These are phyloP conservation scores for Esox masquinongy DNA, from an alignment of 2,797 vertebrate species.

Conservation along the genomic window DNA sequence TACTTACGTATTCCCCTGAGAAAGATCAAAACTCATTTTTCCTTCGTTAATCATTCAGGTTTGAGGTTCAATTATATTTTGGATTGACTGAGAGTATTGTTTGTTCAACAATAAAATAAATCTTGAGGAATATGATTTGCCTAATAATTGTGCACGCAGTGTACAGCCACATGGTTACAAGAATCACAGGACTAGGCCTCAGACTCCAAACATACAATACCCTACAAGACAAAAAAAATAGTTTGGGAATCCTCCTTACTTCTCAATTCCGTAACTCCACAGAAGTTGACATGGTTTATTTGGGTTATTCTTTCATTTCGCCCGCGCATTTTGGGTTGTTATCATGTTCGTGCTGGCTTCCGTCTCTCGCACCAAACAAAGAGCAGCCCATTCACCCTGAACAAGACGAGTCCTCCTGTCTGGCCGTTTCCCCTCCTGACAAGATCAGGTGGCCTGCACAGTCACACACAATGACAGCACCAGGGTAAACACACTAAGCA, in stretches of 20 bases:
- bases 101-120: too few relatives aligned
- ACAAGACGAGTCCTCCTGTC: slow-evolving; percentile 9
- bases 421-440: background rate
- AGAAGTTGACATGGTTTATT: background rate
- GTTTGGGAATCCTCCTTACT: background rate
- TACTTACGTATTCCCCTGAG: too few relatives aligned
- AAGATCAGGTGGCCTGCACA: background rate
- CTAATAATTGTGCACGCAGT: too few relatives aligned
- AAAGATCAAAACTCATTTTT: too few relatives aligned
- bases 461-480: slow-evolving; percentile 11
- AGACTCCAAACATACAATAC: background rate
- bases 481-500: slow-evolving; percentile 16
- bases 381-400: background rate
- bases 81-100: too few relatives aligned
- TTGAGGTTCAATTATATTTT: too few relatives aligned
- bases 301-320: background rate
- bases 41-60: too few relatives aligned
- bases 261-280: background rate
- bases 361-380: background rate
- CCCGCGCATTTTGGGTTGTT: background rate
- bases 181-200: background rate
- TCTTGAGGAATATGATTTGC: too few relatives aligned
- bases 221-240: background rate
- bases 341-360: background rate
- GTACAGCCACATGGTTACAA: background rate